Conservation (phyloP, 2,888 invertebrate species). For the Athalia cordata region DNA sequence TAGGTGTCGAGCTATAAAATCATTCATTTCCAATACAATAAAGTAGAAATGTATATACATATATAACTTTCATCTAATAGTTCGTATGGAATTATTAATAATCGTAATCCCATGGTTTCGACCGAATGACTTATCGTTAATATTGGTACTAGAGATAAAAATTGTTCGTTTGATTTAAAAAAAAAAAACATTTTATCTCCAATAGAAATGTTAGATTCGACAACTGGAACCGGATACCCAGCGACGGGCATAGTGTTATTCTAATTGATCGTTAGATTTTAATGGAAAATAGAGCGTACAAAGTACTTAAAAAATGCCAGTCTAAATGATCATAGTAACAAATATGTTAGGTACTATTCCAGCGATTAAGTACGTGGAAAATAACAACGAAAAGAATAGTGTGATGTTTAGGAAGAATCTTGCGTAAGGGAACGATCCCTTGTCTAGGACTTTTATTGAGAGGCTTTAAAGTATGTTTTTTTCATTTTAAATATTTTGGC, state of each 20-base stretch:
- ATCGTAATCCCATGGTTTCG: conserved; percentile 19
- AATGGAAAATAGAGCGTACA: conserved; percentile 39
- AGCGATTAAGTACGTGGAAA: conserved; percentile 23
- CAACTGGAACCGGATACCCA: conserved; percentile 25
- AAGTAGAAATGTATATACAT: conserved; percentile 44
- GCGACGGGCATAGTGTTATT: conserved; percentile 10
- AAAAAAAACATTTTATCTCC: conserved; percentile 4
- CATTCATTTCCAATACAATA: conserved; percentile 39
- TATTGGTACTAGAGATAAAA: conserved; percentile 11
- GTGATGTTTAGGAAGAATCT: conserved; percentile 30
- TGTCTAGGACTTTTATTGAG: background rate
- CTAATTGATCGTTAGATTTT: conserved; percentile 28
- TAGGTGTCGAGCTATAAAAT: conserved; percentile 38
- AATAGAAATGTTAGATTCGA: conserved; percentile 10
- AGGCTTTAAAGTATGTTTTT: conserved; percentile 31
- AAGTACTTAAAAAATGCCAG: conserved; percentile 29
- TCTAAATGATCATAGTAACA: conserved; percentile 28
- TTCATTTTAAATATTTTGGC: conserved; percentile 24
- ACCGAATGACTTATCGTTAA: conserved; percentile 15
- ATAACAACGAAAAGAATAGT: conserved; percentile 25
- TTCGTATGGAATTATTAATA: conserved; percentile 40
- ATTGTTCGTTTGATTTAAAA: background rate
- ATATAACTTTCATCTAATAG: conserved; percentile 39
- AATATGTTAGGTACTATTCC: conserved; percentile 29
- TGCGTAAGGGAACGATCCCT: conserved; percentile 3